These are phyloP conservation scores for Drosophila insularis DNA, from an alignment of 1,140 invertebrate genomes.

Conservation along the genomic window DNA sequence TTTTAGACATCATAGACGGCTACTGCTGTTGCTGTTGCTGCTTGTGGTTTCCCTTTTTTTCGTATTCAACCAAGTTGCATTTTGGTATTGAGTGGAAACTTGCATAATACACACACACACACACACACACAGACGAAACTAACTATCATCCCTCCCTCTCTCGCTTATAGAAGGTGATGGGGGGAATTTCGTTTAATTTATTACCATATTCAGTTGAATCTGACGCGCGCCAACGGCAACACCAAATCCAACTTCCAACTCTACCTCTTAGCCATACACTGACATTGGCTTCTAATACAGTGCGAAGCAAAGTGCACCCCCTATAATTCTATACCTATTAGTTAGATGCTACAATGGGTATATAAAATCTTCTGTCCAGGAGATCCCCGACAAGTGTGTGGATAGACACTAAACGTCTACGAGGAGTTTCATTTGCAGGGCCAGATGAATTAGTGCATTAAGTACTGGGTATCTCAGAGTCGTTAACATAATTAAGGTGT, in stretches of 20 bases:
- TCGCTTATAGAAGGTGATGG: background rate
- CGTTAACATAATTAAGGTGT: background rate
- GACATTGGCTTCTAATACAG: constrained; percentile 57
- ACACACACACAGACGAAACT: no score
- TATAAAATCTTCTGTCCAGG: background rate
- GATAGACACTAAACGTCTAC: no score
- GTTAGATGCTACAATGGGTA: background rate
- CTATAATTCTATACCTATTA: background rate
- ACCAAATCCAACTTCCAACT: constrained; percentile 31
- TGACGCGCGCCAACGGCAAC: constrained; percentile 68
- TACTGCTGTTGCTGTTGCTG: background rate
- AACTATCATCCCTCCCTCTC: constrained; percentile 24
- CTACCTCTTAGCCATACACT: background rate
- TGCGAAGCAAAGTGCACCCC: background rate
- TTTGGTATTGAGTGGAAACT: constrained; percentile 34
- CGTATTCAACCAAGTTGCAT: constrained; percentile 8
- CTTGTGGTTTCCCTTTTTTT: constrained; percentile 21
- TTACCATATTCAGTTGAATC: constrained; percentile 79
- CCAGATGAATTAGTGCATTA: no score
- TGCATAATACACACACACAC: constrained; percentile 31
- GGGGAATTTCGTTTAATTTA: constrained; percentile 75
- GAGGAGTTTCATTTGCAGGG: no score
- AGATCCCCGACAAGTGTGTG: no score
- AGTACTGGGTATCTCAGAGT: no score
- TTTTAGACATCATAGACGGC: constrained; percentile 3